phyloP scores from a whole-genome alignment of 2,797 vertebrate species.

The Myotis vivesi region DNA sequence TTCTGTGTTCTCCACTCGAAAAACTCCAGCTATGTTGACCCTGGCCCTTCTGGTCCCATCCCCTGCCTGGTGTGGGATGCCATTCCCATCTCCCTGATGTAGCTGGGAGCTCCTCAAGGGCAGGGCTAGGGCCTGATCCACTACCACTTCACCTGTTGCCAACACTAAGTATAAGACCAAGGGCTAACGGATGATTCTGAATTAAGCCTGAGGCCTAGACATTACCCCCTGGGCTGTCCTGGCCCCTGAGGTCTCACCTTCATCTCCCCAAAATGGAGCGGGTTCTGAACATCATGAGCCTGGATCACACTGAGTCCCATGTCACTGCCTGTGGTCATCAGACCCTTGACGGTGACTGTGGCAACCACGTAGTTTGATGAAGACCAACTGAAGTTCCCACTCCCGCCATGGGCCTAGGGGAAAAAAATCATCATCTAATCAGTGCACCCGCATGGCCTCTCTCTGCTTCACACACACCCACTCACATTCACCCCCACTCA shows the following conservation, averaged over 20 bases:
- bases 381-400: slow-evolving; percentile 96
- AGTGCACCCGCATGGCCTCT: background rate
- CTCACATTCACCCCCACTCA: background rate
- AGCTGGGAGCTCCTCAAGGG: background rate
- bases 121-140: background rate
- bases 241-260: slow-evolving; percentile 84
- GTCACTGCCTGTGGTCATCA: slow-evolving; percentile 93
- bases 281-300: slow-evolving; percentile 92
- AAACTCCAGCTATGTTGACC: background rate
- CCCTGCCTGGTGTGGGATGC: background rate
- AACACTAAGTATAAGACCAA: background rate
- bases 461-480: background rate
- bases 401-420: slow-evolving; percentile 92
- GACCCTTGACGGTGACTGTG: slow-evolving; percentile 93
- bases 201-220: background rate
- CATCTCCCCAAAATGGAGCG: slow-evolving; percentile 93
- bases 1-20: background rate
- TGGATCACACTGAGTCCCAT: slow-evolving; percentile 90
- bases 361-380: slow-evolving; percentile 91
- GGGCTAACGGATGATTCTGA: background rate
- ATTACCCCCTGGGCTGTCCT: accelerated
- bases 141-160: accelerated
- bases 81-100: background rate
- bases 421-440: background rate
- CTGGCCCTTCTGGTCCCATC: background rate